A percentile compares a stretch with the other conserved stretches of the same genome.
phyloP scores from a whole-genome alignment of 2,888 invertebrate species.

The Strigamia transsilvanica region DNA sequence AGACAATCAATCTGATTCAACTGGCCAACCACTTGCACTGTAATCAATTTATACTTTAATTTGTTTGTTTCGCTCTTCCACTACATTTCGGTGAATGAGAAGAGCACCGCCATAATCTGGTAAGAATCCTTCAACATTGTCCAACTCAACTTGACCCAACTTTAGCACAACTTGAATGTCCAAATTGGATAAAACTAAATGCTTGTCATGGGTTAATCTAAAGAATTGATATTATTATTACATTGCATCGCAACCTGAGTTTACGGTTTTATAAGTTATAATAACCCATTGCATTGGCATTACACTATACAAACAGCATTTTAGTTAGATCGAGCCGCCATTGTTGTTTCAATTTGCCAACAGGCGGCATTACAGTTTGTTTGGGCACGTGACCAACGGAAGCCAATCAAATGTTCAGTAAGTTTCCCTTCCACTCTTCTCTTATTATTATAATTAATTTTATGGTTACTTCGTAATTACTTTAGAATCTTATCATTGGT shows the following conservation, averaged over 20 bases:
- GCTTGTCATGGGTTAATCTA: constrained; percentile 34
- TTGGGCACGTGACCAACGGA: too few species aligned
- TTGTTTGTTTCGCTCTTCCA: constrained; percentile 74
- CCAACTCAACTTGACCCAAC: constrained; percentile 76
- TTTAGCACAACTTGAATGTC: constrained; percentile 73
- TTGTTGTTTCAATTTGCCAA: too few species aligned
- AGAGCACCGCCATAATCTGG: constrained; percentile 72
- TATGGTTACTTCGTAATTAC: background rate
- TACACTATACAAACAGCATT: too few species aligned
- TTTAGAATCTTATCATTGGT: background rate
- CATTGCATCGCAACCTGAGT: too few species aligned
- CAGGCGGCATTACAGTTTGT: too few species aligned
- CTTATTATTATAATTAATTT: too few species aligned
- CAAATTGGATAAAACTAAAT: background rate
- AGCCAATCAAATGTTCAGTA: too few species aligned
- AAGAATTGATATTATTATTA: background rate
- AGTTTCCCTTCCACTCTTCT: too few species aligned
- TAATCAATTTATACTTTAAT: constrained; percentile 69
- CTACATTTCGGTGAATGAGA: constrained; percentile 71
- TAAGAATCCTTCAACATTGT: constrained; percentile 68
- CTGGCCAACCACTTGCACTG: too few species aligned
- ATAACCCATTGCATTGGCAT: too few species aligned
- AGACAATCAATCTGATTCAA: background rate
- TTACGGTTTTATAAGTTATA: too few species aligned
- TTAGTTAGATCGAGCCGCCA: too few species aligned